Conservation (phyloP, 2,888 invertebrate species). For the Hoplodrina ambigua region DNA sequence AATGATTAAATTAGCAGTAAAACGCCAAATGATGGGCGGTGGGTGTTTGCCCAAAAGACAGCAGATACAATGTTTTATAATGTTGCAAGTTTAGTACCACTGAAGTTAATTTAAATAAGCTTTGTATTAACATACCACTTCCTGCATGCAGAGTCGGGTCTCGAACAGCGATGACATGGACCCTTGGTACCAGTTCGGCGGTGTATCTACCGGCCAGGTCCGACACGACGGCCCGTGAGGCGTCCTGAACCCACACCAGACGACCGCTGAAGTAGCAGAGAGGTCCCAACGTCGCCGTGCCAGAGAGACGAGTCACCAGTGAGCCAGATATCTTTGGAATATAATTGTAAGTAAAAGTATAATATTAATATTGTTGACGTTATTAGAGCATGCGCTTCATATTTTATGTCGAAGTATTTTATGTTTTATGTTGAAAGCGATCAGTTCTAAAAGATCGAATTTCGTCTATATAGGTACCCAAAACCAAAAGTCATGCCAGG, state of each 20-base stretch:
- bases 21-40: background rate
- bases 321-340: slow-evolving; percentile 79
- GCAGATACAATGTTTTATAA: background rate
- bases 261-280: slow-evolving; percentile 95
- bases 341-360: slow-evolving; percentile 18
- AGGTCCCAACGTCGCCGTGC: slow-evolving; percentile 92
- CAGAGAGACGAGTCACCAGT: slow-evolving; percentile 80
- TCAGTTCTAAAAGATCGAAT: too few species aligned
- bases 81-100: slow-evolving; percentile 1
- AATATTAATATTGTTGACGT: too few species aligned
- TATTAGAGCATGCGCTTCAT: too few species aligned
- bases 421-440: too few species aligned
- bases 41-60: background rate
- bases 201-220: slow-evolving; percentile 94
- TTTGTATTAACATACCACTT: slow-evolving; percentile 84
- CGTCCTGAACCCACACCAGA: slow-evolving; percentile 95
- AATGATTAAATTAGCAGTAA: too few species aligned
- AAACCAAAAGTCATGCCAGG: too few species aligned
- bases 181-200: slow-evolving; percentile 92
- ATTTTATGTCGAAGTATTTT: too few species aligned
- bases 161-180: slow-evolving; percentile 93
- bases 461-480: too few species aligned
- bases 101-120: background rate
- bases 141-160: slow-evolving; percentile 92
- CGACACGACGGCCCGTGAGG: slow-evolving; percentile 93